These are phyloP conservation scores for Liopterus haemorrhoidalis DNA, from an alignment of 2,888 invertebrate species.

Conservation along the genomic window DNA sequence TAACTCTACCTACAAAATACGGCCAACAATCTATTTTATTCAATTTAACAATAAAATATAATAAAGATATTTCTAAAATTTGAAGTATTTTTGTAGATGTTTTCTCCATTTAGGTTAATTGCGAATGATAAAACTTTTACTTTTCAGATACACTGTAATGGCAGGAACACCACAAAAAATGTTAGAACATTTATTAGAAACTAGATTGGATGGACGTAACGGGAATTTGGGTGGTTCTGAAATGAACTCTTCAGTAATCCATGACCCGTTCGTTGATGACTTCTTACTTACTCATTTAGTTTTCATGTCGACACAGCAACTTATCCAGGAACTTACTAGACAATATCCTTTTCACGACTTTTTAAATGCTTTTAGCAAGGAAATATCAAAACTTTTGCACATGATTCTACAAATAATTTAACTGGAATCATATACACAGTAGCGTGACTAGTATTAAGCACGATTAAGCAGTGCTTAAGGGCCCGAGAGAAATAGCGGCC, in stretches of 20 bases:
- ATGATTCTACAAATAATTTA: too few species aligned
- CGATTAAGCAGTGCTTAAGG: too few species aligned
- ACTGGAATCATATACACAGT: too few species aligned
- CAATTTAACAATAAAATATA: too few species aligned
- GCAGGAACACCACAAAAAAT: conserved; percentile 81
- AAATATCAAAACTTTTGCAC: too few species aligned
- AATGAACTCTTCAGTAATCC: conserved; percentile 42
- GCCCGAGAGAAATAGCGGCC: too few species aligned
- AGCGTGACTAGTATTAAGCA: too few species aligned
- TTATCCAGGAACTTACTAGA: conserved; percentile 66
- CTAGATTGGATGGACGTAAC: conserved; percentile 60
- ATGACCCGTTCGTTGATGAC: conserved; percentile 74
- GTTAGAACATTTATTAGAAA: conserved; percentile 78
- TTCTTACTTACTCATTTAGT: conserved; percentile 77
- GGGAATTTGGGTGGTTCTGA: conserved; percentile 47
- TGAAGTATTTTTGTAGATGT: not conserved
- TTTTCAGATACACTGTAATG: conserved; percentile 73
- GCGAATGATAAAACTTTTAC: too few species aligned
- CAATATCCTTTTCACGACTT: conserved; percentile 63
- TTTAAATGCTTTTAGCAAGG: too few species aligned
- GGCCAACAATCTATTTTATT: not conserved
- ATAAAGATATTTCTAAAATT: too few species aligned
- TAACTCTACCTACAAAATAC: not conserved
- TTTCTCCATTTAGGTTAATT: not conserved
- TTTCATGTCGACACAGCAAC: conserved; percentile 70